Base-by-base conservation (phyloP, 2,113 vertebrate species). In the Probosciger aterrimus region DNA sequence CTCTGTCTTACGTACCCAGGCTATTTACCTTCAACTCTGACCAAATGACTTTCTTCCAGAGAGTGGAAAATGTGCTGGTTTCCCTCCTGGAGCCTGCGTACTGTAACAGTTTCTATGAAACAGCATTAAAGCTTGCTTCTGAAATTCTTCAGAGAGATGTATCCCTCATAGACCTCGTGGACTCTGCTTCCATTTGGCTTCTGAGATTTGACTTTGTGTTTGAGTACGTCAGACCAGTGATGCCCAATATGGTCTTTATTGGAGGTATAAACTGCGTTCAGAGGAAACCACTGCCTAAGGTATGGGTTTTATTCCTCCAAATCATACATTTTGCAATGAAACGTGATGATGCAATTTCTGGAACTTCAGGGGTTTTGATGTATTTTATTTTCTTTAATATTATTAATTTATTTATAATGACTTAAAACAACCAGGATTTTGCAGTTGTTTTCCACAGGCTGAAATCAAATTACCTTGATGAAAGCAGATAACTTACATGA, bases 191-290 rank as follows among this genome's bases (percentile, higher is more conserved):
- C 3, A 8, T 99, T 60, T 98, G 98, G 98, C 88, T 99, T 63
- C 60, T 99, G 71, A 98, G 98, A 86, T 97, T 95, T 1, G 98
- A 99, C 95, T 98, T 99, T 71, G 98, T 97, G 2, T 87, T 99
- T 7, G 99, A 99, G 50, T 97, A 97, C 2, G 98, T 98, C 15
- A 98, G 98, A 30, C 99, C 99, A 0, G 86, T 98, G 46, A 98
- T 99, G 98, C 99, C 99, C 43, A 99, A 99, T 78, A 96, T 98
- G 86, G 77, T 98, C 33, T 97, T 98, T 33, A 70, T 99, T 7
- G 99, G 98, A 41, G 99, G 99, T 20, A 97, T 97, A 64, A 97
- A 83, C 84, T 98, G 98, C 64, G 95, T 86, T 35, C n/a, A 92
- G 93, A 53, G 4, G 25, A 93, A 92, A 37, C 57, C 41, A 1